Evolutionary conservation across 1,140 invertebrate species (phyloP).

Genomic region (Drosophila erecta): DNA sequence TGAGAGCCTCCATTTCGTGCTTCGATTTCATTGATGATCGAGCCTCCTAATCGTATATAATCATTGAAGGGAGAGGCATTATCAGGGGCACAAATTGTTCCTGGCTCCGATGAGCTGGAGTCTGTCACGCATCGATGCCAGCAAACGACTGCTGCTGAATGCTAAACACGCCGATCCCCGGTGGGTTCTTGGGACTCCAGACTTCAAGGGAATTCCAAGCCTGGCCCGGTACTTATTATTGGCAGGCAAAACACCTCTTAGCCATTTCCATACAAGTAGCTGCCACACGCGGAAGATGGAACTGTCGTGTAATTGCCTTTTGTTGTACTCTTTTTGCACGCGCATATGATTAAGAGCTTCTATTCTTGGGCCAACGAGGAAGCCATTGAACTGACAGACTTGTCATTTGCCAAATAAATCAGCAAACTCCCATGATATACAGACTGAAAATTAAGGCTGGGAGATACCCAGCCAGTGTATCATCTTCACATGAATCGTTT

Average conservation of each 20-base stretch:
- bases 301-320: slow-evolving; percentile 56
- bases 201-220: slow-evolving; percentile 44
- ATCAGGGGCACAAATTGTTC: slow-evolving; percentile 15
- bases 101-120: slow-evolving; percentile 3
- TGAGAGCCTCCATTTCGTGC: slow-evolving; percentile 16
- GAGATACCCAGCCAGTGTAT: slow-evolving; percentile 20
- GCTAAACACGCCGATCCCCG: slow-evolving; percentile 48
- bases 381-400: slow-evolving; percentile 31
- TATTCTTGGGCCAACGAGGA: slow-evolving; percentile 47
- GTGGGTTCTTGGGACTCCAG: slow-evolving; percentile 28
- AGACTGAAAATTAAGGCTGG: not conserved
- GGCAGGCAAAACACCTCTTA: slow-evolving; percentile 43
- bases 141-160: slow-evolving; percentile 46
- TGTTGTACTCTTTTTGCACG: slow-evolving; percentile 23
- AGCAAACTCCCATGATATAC: slow-evolving; percentile 13
- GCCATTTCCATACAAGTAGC: slow-evolving; percentile 46
- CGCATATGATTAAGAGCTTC: slow-evolving; percentile 42
- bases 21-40: slow-evolving; percentile 63
- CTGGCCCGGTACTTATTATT: slow-evolving; percentile 19
- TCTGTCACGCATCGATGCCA: slow-evolving; percentile 48
- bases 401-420: slow-evolving; percentile 48
- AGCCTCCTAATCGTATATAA: slow-evolving; percentile 59
- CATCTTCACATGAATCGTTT: not conserved
- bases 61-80: slow-evolving; percentile 55
- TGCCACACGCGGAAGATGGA: slow-evolving; percentile 44